Base-by-base conservation (phyloP, 2,113 vertebrate genomes). In the Chloroceryle aenea region DNA sequence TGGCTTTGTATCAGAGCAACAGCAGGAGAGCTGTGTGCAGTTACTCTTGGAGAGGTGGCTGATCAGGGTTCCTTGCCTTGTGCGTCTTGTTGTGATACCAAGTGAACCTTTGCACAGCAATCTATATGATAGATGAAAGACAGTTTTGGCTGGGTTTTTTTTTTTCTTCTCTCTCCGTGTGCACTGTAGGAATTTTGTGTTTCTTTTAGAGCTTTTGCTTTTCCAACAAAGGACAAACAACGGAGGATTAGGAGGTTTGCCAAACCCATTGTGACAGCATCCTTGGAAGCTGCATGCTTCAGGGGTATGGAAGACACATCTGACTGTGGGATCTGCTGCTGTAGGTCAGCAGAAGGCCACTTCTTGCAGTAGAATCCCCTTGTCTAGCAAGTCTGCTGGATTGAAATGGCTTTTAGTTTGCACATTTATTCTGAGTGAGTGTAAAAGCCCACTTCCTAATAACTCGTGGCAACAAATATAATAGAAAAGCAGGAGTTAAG, bases 351-450 rank as follows among this genome's bases (percentile, higher is more conserved):
- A 63, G 75, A 88, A 79, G 45, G 34, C 14, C 47, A 30, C 10
- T 85, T 21, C 42, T 55, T 64, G 22, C 38, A 34, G 58, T 17
- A 45, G 16, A 50, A 34, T 34, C 53, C 34, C 10, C 36, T 63
- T 47, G 7, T 6, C 10, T 52, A 2, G 52, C 0, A 0, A 7
- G 6, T 61, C 25, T 67, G 10, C 16, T 76, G 26, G 26, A 20
- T 17, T 78, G n/a, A 95, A 88, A 78, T 32, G 17, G 17, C 40
- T 82, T 89, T 92, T 40, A 63, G 15, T 59, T 86, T 75, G 59
- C 52, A 38, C 15, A 18, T 30, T 19, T 64, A 20, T 62, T 80
- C 42, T 53, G 58, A 52, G 12, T 22, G 11, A 15, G 12, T 62
- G 14, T 62, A 47, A 45, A 85, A 56, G 2, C 45, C 75, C 64